Evolutionary conservation across 1,140 invertebrate species (phyloP), one percentile per base, ranked within the genome.

Genomic region (Drosophila takahashii): DNA sequence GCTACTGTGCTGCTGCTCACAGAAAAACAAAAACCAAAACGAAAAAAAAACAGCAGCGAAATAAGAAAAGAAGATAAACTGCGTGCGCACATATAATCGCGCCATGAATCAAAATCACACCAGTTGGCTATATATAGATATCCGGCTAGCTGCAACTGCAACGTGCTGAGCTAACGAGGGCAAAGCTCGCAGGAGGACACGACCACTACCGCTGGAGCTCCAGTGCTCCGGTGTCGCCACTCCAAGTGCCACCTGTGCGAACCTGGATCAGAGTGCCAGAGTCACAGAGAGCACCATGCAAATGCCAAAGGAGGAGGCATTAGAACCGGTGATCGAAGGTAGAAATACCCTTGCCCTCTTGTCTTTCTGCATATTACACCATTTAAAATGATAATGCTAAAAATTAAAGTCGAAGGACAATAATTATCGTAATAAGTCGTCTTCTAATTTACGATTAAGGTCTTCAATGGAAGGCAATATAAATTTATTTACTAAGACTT

Each of bases 51-150:
- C 22, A 34, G n/a, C 27, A 45, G 42, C n/a, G 27, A 34, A 32
- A 57, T 64, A 85, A 79, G 81, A 54, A 74, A 84, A 87, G 65
- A 87, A 87, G 83, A 87, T 87, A 87, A 87, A 87, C 83, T 87
- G 83, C 83, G 84, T 87, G 83, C 84, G 57, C 83, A 87, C 83
- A 87, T 83, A 87, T 89, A 87, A 87, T 89, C 84, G 84, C 66
- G 84, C 84, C 83, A 87, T 87, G 83, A 87, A 87, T 87, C 83
- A 87, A 87, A 87, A 87, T 87, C 84, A 87, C 83, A 87, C 83
- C 84, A 89, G 76, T 76, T 87, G 56, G 79, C 83, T 87, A 87
- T 87, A 87, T 87, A 89, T 87, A 87, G 83, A 87, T 89, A 89
- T 84, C 84, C 84, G 83, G 83, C 83, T 83, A 83, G 72, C 59